A percentile compares a stretch with the other conserved stretches of the same genome.
Conservation (phyloP, 1,140 invertebrate genomes). For the Eupeodes corollae region DNA sequence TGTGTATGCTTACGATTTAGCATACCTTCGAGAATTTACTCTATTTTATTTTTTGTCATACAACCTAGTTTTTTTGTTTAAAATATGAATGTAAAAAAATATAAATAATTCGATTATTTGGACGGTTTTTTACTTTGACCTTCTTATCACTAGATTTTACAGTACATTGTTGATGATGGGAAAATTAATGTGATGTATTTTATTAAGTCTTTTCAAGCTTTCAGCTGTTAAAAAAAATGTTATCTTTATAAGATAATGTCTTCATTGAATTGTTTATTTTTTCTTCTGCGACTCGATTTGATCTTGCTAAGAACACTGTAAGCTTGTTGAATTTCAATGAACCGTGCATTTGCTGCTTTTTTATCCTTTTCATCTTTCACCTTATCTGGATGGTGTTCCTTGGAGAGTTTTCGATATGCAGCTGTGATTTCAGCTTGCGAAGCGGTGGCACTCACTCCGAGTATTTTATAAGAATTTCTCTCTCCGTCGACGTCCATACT, state of each 20-base stretch:
- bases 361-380: constrained; percentile 57
- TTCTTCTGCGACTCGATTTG: constrained; percentile 56
- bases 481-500: constrained; percentile 80
- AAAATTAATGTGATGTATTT: no score
- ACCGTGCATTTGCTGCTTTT: constrained; percentile 64
- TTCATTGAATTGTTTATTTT: constrained; percentile 51
- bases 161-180: no score
- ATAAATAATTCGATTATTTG: no score
- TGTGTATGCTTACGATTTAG: no score
- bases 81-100: no score
- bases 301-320: constrained; percentile 81
- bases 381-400: constrained; percentile 89
- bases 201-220: background rate
- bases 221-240: background rate
- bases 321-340: constrained; percentile 87
- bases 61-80: no score
- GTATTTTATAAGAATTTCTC: constrained; percentile 76
- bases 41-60: no score
- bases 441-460: constrained; percentile 61
- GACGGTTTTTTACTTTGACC: no score
- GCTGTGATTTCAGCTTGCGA: constrained; percentile 76
- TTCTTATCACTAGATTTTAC: no score
- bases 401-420: constrained; percentile 67
- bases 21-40: no score
- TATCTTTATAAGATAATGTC: background rate